Conservation (phyloP, 1,140 invertebrate genomes). For the Drosophila aff. region DNA sequence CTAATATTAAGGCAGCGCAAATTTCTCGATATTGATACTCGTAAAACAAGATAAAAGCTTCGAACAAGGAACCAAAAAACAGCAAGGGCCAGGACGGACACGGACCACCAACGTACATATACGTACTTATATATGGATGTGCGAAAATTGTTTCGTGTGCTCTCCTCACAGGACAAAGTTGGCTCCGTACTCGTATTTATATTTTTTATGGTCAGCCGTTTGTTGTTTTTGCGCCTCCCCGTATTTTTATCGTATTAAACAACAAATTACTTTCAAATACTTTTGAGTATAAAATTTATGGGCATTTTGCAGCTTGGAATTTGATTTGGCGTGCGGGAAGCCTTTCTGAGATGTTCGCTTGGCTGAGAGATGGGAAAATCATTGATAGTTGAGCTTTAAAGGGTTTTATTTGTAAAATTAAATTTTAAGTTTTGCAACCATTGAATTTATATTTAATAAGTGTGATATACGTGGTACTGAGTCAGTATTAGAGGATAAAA, state of each 20-base stretch:
- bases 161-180: slow-evolving; percentile 54
- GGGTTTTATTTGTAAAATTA: not conserved
- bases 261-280: slow-evolving; percentile 76
- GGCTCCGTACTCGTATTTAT: slow-evolving; percentile 48
- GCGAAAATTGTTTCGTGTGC: slow-evolving; percentile 65
- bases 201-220: slow-evolving; percentile 65
- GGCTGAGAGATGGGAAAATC: slow-evolving; percentile 19
- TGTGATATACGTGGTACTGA: too few species aligned
- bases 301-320: slow-evolving; percentile 41
- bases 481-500: too few species aligned
- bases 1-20: slow-evolving; percentile 47
- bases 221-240: slow-evolving; percentile 19
- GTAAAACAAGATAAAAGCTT: slow-evolving; percentile 67
- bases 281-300: slow-evolving; percentile 67
- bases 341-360: not conserved
- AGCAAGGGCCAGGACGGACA: slow-evolving; percentile 1
- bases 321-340: slow-evolving; percentile 29
- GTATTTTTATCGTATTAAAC: slow-evolving; percentile 58
- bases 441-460: not conserved
- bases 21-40: slow-evolving; percentile 61
- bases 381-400: not conserved
- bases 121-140: slow-evolving; percentile 23
- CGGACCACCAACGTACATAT: not conserved
- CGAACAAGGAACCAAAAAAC: slow-evolving; percentile 42
- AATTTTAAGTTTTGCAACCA: not conserved